phyloP scores from a whole-genome alignment of 2,797 vertebrate genomes.

The Girardinus metallicus region DNA sequence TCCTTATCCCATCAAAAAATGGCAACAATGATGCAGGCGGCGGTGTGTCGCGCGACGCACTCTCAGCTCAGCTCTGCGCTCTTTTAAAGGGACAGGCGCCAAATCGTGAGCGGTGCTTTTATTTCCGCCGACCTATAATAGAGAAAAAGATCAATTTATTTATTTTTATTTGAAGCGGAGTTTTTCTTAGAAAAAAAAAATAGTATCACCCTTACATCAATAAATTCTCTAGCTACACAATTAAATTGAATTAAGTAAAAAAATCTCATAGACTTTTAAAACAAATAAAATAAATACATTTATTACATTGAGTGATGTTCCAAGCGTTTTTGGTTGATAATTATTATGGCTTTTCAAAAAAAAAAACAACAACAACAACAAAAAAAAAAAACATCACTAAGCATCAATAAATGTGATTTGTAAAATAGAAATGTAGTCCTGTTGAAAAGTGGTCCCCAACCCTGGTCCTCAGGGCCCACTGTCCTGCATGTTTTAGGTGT shows the following conservation, averaged over 20 bases:
- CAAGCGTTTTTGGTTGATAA: background rate
- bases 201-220: background rate
- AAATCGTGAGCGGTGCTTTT: background rate
- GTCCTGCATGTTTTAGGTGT: too few species aligned
- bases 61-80: background rate
- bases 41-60: background rate
- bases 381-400: too few species aligned
- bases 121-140: background rate
- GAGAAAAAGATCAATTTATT: background rate
- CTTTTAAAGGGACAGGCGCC: background rate
- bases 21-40: slow-evolving; percentile 3
- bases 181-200: background rate
- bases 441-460: background rate
- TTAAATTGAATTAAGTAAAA: background rate
- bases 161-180: background rate
- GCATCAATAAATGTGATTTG: background rate
- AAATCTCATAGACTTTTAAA: background rate
- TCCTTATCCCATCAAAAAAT: background rate
- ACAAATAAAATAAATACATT: background rate
- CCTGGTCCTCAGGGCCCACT: too few species aligned
- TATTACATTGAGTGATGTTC: background rate
- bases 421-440: background rate
- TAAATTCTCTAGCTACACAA: background rate
- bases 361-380: too few species aligned
- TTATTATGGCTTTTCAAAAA: background rate